A percentile compares a stretch with the other conserved stretches of the same genome.
These are phyloP conservation scores for Hormiphora californensis DNA, from an alignment of 37 sponge, comb jelly and placozoan genomes.

Conservation along the genomic window DNA sequence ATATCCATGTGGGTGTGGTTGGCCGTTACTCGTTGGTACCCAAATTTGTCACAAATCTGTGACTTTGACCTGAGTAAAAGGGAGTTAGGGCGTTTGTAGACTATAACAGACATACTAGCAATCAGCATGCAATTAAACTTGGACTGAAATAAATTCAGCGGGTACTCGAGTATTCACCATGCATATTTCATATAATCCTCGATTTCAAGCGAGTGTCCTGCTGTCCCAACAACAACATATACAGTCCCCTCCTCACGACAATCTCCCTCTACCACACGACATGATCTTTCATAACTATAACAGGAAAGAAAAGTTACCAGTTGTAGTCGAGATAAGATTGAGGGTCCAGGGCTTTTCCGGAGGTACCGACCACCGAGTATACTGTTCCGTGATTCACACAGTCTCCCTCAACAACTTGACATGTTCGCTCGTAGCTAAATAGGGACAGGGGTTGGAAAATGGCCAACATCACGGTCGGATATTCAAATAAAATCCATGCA, in stretches of 20 bases:
- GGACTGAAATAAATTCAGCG: no score
- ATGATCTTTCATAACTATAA: conserved; percentile 64
- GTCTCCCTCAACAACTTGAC: not conserved
- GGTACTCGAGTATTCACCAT: no score
- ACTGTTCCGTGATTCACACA: not conserved
- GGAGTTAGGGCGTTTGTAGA: not conserved
- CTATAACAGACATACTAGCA: conserved; percentile 9
- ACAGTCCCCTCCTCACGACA: conserved; percentile 57
- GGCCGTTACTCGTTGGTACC: conserved; percentile 4
- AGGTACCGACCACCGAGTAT: not conserved
- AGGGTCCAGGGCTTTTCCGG: not conserved
- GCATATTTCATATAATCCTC: not conserved
- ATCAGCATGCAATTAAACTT: no score
- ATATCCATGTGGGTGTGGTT: conserved; percentile 1
- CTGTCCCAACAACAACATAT: conserved; percentile 62
- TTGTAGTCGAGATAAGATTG: not conserved
- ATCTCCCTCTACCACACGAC: conserved; percentile 54
- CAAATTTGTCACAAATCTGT: conserved; percentile 1
- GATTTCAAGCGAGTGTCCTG: conserved; percentile 56
- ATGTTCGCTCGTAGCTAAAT: conserved; percentile 8
- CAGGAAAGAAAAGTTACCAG: not conserved
- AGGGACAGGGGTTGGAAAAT: no score
- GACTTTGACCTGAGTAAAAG: conserved; percentile 44
- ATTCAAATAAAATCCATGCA: no score
- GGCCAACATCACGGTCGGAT: no score